Evolutionary conservation across 2,113 vertebrate species (phyloP), one percentile per base, ranked within the genome.

Genomic region (Paralichthys olivaceus): DNA sequence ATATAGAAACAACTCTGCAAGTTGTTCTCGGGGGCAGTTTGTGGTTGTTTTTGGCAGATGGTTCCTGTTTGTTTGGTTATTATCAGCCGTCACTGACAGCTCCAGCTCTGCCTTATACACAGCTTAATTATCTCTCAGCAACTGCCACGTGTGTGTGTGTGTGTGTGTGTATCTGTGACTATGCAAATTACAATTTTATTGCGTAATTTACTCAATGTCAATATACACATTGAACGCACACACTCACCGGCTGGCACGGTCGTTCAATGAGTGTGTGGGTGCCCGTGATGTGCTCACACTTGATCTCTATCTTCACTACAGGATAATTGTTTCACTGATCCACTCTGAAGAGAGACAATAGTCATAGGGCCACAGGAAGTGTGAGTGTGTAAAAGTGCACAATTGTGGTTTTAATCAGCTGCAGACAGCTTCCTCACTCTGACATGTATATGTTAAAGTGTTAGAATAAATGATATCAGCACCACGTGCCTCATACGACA

Each of bases 61-160:
- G 45, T 25, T 69, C 19, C 25, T 32, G 47, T 66, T 15, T 29
- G 25, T 65, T 77, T 29, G 55, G 49, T 74, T 80, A 56, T 59
- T 63, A 66, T 65, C n/a, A 69, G 47, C 66, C 75, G 59, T 53
- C 66, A 47, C 23, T 69, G 34, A 47, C 64, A 26, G 68, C 57
- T 54, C 71, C 64, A 15, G 68, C 40, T 54, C 68, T 20, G 69
- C 4, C 62, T 54, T 69, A 63, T 37, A 62, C 34, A 65, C 37
- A 45, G 65, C 72, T 71, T 81, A 59, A 90, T 89, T 79, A 83
- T 78, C 68, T 84, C 83, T 70, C 62, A 64, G 61, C 8, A 64
- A 49, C 56, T 13, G 3, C 23, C 49, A 14, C 9, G 0, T 34
- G 23, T 51, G 26, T 53, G n/a, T 23, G 7, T 8, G 11, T 25